phyloP scores from a whole-genome alignment of 2,888 invertebrate species.

The Corythucha ciliata region DNA sequence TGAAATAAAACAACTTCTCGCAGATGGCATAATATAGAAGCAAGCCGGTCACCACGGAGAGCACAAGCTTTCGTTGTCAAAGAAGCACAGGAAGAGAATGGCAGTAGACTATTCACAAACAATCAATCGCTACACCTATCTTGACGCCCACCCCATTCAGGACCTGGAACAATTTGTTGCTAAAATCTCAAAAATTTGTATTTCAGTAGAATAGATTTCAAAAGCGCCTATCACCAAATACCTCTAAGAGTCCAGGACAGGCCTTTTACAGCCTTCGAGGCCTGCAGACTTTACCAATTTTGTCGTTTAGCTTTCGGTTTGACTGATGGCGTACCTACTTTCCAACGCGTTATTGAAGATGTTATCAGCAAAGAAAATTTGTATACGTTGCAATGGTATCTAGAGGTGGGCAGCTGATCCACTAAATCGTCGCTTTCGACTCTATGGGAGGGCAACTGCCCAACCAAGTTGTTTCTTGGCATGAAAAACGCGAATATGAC shows the following conservation, averaged over 20 bases:
- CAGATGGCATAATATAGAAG: neutral
- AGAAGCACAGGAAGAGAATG: slow-evolving; percentile 1
- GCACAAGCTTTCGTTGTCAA: slow-evolving; percentile 15
- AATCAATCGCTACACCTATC: slow-evolving; percentile 5
- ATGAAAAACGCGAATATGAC: no score
- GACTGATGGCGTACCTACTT: slow-evolving; percentile 4
- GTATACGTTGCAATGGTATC: no score
- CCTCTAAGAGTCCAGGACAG: slow-evolving; percentile 6
- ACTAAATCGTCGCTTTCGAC: no score
- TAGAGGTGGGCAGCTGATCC: no score
- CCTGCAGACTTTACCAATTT: neutral
- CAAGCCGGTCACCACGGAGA: slow-evolving; percentile 1
- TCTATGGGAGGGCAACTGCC: no score
- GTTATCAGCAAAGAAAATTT: slow-evolving; percentile 10
- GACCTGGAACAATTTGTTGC: slow-evolving; percentile 5
- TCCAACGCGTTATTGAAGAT: slow-evolving; percentile 15
- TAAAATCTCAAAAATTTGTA: slow-evolving; percentile 3
- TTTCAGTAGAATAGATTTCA: slow-evolving; percentile 10
- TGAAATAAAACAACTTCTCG: neutral
- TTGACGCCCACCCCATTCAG: slow-evolving; percentile 2
- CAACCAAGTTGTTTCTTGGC: no score
- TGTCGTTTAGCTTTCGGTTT: neutral
- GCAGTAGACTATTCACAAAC: slow-evolving; percentile 6
- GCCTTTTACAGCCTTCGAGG: slow-evolving; percentile 10
- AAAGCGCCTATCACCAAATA: slow-evolving; percentile 2